Base-by-base conservation (phyloP, 2,888 invertebrate genomes). In the Dinocampus coccinellae region DNA sequence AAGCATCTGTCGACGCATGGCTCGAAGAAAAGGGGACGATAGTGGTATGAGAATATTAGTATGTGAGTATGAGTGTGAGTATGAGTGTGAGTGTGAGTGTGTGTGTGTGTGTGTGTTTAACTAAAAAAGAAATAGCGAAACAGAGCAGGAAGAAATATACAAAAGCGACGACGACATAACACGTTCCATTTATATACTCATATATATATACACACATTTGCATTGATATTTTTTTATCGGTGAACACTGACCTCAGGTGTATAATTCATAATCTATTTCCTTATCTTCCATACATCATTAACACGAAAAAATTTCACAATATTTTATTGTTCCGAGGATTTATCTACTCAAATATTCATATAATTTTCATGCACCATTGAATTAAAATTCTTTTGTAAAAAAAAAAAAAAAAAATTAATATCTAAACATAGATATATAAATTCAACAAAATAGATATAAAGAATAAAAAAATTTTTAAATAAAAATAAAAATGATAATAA, bases 1-100 rank as follows among this genome's bases (percentile, higher is more conserved):
- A 78, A 78, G 80, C 84, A 82, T 84, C 83, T 82, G 82, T 78
- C 78, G 75, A 73, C 68, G 62, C 73, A 47, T 47, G 47, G 47
- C 47, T 47, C 47, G 16, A 42, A 42, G 47, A 47, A 47, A n/a
- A 47, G n/a, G 47, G 47, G 47, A 47, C 47, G 20, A 47, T 7
- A 16, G 11, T 39, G 69, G n/a, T n/a, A n/a, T n/a, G n/a, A n/a
- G n/a, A n/a, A n/a, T n/a, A n/a, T n/a, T n/a, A n/a, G n/a, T n/a
- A n/a, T n/a, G n/a, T n/a, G n/a, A n/a, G n/a, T n/a, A n/a, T n/a
- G n/a, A n/a, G n/a, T n/a, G n/a, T n/a, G 71, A 67, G 72, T 68
- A 65, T 71, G 68, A 65, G 70, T 70, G 70, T 58, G 65, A 65
- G 60, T 58, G 62, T 68, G 71, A 73, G 57, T 57, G 64, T 52